Evolutionary conservation across 2,113 vertebrate species (phyloP).

Genomic region (Caretta caretta): DNA sequence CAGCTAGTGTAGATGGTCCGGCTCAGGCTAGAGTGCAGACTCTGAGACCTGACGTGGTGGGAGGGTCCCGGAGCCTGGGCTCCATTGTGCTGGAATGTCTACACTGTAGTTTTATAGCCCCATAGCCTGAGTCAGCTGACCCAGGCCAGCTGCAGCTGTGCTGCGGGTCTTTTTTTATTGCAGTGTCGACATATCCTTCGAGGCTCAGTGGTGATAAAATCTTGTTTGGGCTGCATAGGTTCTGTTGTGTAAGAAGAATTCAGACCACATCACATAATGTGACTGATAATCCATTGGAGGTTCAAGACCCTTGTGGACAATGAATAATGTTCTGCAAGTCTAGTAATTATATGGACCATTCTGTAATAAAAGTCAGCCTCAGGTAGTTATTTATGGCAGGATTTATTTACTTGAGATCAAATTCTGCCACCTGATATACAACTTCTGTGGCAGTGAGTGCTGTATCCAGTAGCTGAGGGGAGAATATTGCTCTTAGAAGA

Average conservation of each 20-base stretch:
- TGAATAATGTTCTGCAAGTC: slow-evolving; percentile 33
- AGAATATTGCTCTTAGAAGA: not conserved
- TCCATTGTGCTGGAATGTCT: too few species aligned
- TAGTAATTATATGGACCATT: not conserved
- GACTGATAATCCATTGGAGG: slow-evolving; percentile 13
- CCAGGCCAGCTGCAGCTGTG: not conserved
- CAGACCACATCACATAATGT: not conserved
- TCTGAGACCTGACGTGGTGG: too few species aligned
- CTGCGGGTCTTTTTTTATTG: not conserved
- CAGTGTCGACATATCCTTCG: not conserved
- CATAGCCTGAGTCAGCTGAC: not conserved
- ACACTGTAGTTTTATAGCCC: not conserved
- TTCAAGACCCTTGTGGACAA: not conserved
- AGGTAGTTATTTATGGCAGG: not conserved
- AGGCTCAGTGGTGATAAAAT: not conserved
- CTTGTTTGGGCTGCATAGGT: not conserved
- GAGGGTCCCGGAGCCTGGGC: too few species aligned
- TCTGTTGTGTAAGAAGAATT: not conserved
- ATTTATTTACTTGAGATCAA: not conserved
- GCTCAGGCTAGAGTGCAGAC: too few species aligned
- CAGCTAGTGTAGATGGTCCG: too few species aligned
- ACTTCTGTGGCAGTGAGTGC: not conserved
- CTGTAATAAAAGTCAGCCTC: not conserved
- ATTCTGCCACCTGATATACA: slow-evolving; percentile 22
- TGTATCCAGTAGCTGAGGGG: not conserved